Evolutionary conservation across 2,888 invertebrate genomes (phyloP).

Genomic region (Stenoptilia bipunctidactyla): DNA sequence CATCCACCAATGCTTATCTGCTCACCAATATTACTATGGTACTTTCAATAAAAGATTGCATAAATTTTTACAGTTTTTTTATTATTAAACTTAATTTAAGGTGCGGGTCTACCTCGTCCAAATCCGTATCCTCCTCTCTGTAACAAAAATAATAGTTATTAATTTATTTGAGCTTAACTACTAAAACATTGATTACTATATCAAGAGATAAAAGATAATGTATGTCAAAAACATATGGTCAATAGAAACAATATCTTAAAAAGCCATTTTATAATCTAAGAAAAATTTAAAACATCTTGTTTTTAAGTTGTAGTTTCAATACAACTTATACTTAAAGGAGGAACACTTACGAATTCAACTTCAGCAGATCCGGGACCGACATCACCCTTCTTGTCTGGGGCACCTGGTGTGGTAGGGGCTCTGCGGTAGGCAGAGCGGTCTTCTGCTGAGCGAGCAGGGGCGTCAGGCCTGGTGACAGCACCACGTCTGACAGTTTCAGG

Average conservation of each 20-base stretch:
- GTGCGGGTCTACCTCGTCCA: conserved; percentile 79
- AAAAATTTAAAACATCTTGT: not conserved
- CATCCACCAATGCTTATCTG: too few relatives aligned
- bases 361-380: conserved; percentile 95
- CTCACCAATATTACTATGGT: too few relatives aligned
- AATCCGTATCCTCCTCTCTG: conserved; percentile 87
- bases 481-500: conserved; percentile 88
- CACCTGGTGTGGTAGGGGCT: conserved; percentile 73
- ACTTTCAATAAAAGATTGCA: conserved; percentile 15
- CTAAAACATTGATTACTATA: too few relatives aligned
- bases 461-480: conserved; percentile 75
- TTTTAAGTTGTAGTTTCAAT: too few relatives aligned
- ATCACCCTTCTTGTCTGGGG: conserved; percentile 94
- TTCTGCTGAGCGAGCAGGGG: conserved; percentile 82
- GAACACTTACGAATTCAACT: conserved; percentile 83
- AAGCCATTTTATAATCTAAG: not conserved
- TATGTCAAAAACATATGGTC: conserved; percentile 4
- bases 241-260: not conserved
- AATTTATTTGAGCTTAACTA: too few relatives aligned
- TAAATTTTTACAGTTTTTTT: conserved; percentile 25
- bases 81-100: conserved; percentile 54
- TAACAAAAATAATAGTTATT: too few relatives aligned
- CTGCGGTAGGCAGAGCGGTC: conserved; percentile 88
- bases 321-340: conserved; percentile 22
- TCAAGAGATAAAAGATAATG: too few relatives aligned